Evolutionary conservation across 2,113 vertebrate genomes (phyloP).

Genomic region (Nibea albiflora): DNA sequence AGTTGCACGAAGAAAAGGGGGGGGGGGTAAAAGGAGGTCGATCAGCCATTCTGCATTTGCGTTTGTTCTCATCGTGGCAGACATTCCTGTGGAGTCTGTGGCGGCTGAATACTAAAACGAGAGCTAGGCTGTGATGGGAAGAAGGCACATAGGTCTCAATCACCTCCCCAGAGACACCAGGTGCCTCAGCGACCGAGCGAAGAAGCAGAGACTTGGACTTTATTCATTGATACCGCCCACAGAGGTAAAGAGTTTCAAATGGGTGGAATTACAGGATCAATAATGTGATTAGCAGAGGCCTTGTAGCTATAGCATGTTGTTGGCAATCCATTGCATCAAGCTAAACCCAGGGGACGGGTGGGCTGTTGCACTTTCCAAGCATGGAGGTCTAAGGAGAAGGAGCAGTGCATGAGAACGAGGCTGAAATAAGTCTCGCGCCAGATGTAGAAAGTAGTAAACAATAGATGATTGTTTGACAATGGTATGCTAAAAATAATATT

Average conservation of each 20-base stretch:
- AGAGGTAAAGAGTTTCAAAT: conserved; percentile 84
- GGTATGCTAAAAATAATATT: background rate
- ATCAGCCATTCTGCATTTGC: conserved; percentile 70
- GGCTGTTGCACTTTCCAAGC: conserved; percentile 45
- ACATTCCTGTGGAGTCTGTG: conserved; percentile 64
- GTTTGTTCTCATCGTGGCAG: conserved; percentile 65
- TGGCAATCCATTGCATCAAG: conserved; percentile 81
- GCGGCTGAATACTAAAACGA: conserved; percentile 75
- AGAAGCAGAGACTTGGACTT: conserved; percentile 73
- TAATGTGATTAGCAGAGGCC: conserved; percentile 86
- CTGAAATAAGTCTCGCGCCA: conserved; percentile 27
- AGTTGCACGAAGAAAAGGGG: conserved; percentile 54
- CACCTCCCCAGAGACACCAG: conserved; percentile 73
- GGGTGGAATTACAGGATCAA: conserved; percentile 83
- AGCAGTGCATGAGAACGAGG: conserved; percentile 34
- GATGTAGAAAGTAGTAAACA: background rate
- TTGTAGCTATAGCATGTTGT: conserved; percentile 83
- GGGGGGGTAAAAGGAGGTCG: conserved; percentile 50
- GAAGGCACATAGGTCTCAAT: conserved; percentile 67
- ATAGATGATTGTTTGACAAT: background rate
- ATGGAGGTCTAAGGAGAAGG: conserved; percentile 39
- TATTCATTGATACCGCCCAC: conserved; percentile 82
- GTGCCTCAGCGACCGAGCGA: conserved; percentile 58
- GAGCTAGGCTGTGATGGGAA: conserved; percentile 61
- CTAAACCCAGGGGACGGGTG: conserved; percentile 69